phyloP scores from a whole-genome alignment of 1,140 invertebrate species.

The Phthorimaea operculella region DNA sequence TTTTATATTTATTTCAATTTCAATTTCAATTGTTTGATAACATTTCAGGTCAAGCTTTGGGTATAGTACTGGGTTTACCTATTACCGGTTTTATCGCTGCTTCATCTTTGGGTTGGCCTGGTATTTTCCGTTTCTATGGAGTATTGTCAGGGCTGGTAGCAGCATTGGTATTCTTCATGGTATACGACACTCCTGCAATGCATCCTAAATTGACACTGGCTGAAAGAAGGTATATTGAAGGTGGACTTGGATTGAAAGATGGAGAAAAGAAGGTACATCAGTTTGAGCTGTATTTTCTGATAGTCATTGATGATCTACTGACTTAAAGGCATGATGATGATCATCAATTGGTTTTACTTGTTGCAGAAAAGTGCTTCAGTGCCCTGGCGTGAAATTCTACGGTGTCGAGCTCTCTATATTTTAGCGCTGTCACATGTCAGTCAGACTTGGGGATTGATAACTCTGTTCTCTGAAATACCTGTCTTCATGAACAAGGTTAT shows the following conservation, averaged over 20 bases:
- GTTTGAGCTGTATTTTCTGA: too few relatives aligned
- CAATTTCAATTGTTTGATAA: too few relatives aligned
- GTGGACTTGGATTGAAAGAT: slow-evolving; percentile 39
- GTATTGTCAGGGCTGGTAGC: slow-evolving; percentile 37
- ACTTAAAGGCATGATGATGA: too few relatives aligned
- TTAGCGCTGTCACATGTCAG: slow-evolving; percentile 83
- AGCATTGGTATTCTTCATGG: slow-evolving; percentile 30
- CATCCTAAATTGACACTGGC: slow-evolving; percentile 43
- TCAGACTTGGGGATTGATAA: slow-evolving; percentile 90
- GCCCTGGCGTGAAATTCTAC: slow-evolving; percentile 80
- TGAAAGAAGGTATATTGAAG: slow-evolving; percentile 54
- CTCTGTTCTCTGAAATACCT: slow-evolving; percentile 87
- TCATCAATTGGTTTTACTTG: background rate
- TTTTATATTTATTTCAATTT: too few relatives aligned
- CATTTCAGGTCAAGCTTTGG: slow-evolving; percentile 68
- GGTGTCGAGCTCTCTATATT: slow-evolving; percentile 80
- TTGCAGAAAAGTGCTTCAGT: slow-evolving; percentile 63
- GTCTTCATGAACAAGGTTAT: slow-evolving; percentile 86
- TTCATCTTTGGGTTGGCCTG: slow-evolving; percentile 71
- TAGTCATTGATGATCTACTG: too few relatives aligned
- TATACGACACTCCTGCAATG: slow-evolving; percentile 43
- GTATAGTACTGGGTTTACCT: slow-evolving; percentile 73
- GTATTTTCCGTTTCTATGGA: slow-evolving; percentile 58
- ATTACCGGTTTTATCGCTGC: slow-evolving; percentile 70
- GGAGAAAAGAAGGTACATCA: slow-evolving; percentile 18